A percentile compares a stretch with the other conserved stretches of the same genome.
These are phyloP conservation scores for Gymnoscelis rufifasciata DNA, from an alignment of 2,888 invertebrate genomes.

Conservation along the genomic window DNA sequence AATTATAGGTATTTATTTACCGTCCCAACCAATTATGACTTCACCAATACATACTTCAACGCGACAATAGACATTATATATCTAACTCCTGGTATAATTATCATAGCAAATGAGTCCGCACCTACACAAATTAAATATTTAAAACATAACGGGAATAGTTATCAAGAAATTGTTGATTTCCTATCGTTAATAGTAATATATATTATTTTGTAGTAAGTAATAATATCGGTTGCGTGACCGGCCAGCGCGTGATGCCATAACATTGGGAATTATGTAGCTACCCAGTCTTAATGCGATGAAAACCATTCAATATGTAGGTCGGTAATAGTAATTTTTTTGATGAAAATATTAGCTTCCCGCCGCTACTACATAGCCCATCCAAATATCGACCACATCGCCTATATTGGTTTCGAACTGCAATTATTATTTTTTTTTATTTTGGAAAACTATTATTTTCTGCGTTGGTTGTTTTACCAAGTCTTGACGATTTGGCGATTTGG, in stretches of 20 bases:
- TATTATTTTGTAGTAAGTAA: neutral
- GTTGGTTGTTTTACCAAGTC: too few relatives aligned
- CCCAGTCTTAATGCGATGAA: neutral
- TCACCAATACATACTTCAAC: too few relatives aligned
- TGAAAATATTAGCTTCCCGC: too few relatives aligned
- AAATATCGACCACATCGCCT: too few relatives aligned
- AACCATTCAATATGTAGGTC: neutral
- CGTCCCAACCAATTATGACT: too few relatives aligned
- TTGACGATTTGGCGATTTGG: too few relatives aligned
- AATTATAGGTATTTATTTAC: too few relatives aligned
- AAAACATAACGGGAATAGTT: neutral
- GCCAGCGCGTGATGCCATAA: conserved; percentile 1
- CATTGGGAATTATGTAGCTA: neutral
- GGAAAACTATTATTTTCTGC: too few relatives aligned
- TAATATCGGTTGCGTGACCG: neutral
- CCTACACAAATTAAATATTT: neutral
- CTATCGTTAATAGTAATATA: neutral
- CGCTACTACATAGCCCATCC: too few relatives aligned
- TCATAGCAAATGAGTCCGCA: neutral
- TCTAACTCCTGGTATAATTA: neutral
- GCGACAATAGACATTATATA: too few relatives aligned
- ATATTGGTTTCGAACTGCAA: too few relatives aligned
- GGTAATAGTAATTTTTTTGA: neutral
- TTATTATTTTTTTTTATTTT: too few relatives aligned
- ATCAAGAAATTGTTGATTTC: neutral